phyloP scores from a whole-genome alignment of 2,113 vertebrate genomes.

The Malurus melanocephalus region DNA sequence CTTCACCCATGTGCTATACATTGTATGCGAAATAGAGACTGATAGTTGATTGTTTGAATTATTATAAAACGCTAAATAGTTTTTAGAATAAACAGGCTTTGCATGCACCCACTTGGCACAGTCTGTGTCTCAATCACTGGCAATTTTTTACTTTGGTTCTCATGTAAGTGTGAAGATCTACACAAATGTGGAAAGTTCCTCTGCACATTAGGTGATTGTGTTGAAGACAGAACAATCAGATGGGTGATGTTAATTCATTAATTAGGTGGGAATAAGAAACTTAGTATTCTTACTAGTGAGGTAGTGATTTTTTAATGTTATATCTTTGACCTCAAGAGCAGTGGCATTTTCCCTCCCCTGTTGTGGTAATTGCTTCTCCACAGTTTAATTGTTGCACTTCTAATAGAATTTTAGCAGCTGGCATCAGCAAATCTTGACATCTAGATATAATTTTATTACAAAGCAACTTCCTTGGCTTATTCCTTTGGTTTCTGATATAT shows the following conservation, averaged over 20 bases:
- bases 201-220: rapidly evolving
- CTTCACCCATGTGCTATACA: too few species aligned
- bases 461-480: background rate
- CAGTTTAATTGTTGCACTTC: background rate
- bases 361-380: background rate
- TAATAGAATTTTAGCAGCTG: background rate
- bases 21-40: too few species aligned
- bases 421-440: background rate
- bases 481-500: background rate
- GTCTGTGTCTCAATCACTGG: too few species aligned
- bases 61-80: too few species aligned
- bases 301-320: background rate
- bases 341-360: background rate
- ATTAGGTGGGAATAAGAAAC: background rate
- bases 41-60: too few species aligned
- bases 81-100: too few species aligned
- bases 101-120: too few species aligned
- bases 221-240: background rate
- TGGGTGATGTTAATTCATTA: background rate
- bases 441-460: background rate
- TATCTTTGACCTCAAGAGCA: background rate
- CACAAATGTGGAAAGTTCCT: background rate
- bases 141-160: background rate
- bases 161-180: background rate
- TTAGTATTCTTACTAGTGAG: background rate